Base-by-base conservation (phyloP, 2,888 invertebrate species). In the Tipula lateralis region DNA sequence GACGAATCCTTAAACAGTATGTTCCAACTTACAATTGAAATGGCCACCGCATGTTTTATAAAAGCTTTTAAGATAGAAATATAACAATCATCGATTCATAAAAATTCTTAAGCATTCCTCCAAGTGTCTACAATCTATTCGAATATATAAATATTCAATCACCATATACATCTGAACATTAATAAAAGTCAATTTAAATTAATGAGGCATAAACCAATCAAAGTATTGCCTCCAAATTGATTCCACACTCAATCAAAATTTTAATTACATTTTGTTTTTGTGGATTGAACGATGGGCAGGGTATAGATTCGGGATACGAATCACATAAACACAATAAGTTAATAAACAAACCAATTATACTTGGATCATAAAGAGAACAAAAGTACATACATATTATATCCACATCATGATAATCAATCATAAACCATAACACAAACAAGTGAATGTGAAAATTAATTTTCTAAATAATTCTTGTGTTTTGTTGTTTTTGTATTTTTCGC, bases 341-440 rank as follows among this genome's bases (percentile, higher is more conserved):
- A 66, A 66, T 66, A 66, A 66, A 66, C 66, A 66, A 66, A 66
- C 66, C 66, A 66, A 66, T 66, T 66, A 66, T 66, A 24, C 66
- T 66, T 66, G 24, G 24, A 66, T 66, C 66, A 66, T 12, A 24
- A 66, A 66, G 44, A 44, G 16, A 66, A 66, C 6, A 16, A 44
- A 2, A 50, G n/a, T n/a, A n/a, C n/a, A n/a, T n/a, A 50, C n/a
- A 9, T 9, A 24, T 9, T 66, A 24, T 24, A 1, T 66, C 66
- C 13, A 66, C 66, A 66, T 66, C 66, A 66, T 66, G 24, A 66
- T 66, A 66, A 66, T 66, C 66, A 66, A 66, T 66, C 66, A 66
- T 66, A 66, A 66, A 66, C 7, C 66, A 66, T 24, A 66, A 24
- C 12, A 66, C 3, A 66, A 66, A 66, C 19, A 66, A 66, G 24